These are phyloP conservation scores for Heliothis virescens DNA, from an alignment of 1,140 invertebrate genomes.

Conservation along the genomic window DNA sequence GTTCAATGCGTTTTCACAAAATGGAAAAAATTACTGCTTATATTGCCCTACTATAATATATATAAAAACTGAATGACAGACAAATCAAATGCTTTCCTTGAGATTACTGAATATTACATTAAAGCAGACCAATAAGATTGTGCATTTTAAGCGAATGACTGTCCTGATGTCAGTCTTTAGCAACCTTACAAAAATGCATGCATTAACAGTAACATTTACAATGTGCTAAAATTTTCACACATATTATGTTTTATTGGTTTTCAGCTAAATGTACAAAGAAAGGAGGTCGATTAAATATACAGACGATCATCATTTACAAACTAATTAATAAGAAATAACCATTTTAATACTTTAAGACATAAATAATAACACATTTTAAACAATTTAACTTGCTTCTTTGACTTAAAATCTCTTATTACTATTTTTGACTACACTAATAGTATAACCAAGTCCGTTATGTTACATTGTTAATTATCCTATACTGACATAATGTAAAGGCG, in stretches of 20 bases:
- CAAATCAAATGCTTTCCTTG: slow-evolving; percentile 1
- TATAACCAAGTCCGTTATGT: slow-evolving; percentile 84
- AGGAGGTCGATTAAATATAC: slow-evolving; percentile 72
- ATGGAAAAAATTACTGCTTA: neutral
- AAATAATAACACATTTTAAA: slow-evolving; percentile 86
- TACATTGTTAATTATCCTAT: slow-evolving; percentile 83
- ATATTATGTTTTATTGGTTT: slow-evolving; percentile 75
- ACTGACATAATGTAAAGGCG: slow-evolving; percentile 85
- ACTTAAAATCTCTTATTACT: slow-evolving; percentile 85
- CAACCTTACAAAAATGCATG: slow-evolving; percentile 8
- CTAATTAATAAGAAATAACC: slow-evolving; percentile 86
- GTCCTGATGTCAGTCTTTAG: slow-evolving; percentile 29
- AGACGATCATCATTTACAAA: slow-evolving; percentile 83
- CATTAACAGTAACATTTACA: slow-evolving; percentile 2
- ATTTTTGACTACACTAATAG: slow-evolving; percentile 85
- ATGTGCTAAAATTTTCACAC: slow-evolving; percentile 7
- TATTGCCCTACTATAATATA: neutral
- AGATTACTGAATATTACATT: slow-evolving; percentile 17
- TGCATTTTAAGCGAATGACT: slow-evolving; percentile 18
- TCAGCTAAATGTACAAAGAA: slow-evolving; percentile 59
- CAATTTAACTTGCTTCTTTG: slow-evolving; percentile 86
- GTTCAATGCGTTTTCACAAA: no score
- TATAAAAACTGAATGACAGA: slow-evolving; percentile 7
- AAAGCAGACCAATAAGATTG: slow-evolving; percentile 13
- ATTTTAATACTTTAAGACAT: slow-evolving; percentile 86